A percentile compares a stretch with the other conserved stretches of the same genome.
These are phyloP conservation scores for Trissonchulus latispiculum DNA, from an alignment of 2,888 invertebrate genomes.

Conservation along the genomic window DNA sequence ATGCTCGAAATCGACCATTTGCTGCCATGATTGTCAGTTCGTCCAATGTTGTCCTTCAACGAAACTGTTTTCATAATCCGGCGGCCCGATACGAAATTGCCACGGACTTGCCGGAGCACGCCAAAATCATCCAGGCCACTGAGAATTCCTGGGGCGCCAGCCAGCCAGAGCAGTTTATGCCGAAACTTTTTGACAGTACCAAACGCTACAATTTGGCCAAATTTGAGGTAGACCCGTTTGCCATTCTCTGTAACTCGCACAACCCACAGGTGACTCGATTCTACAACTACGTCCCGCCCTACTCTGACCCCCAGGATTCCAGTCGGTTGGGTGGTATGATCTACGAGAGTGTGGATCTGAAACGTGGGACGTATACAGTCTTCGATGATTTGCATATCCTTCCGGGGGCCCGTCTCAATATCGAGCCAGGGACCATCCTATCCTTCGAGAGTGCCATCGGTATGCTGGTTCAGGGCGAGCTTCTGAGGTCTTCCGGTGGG, in stretches of 20 bases:
- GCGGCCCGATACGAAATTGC: constrained; percentile 86
- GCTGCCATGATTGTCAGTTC: constrained; percentile 75
- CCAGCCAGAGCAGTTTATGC: constrained; percentile 36
- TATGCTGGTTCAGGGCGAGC: constrained; percentile 85
- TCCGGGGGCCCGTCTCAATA: constrained; percentile 76
- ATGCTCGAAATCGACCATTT: constrained; percentile 79
- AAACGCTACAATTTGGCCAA: constrained; percentile 21
- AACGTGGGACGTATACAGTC: constrained; percentile 70
- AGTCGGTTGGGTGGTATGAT: constrained; percentile 73
- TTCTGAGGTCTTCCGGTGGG: constrained; percentile 45
- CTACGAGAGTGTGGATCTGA: constrained; percentile 60
- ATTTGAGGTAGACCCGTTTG: constrained; percentile 77
- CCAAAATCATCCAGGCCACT: constrained; percentile 80
- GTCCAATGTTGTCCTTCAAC: constrained; percentile 74
- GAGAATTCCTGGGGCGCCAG: constrained; percentile 75
- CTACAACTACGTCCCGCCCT: constrained; percentile 35
- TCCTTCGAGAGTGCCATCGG: constrained; percentile 80
- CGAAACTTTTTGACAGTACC: constrained; percentile 49
- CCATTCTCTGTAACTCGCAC: constrained; percentile 77
- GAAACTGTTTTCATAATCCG: constrained; percentile 80
- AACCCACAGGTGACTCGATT: constrained; percentile 60
- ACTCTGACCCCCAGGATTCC: constrained; percentile 38
- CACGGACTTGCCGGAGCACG: constrained; percentile 85
- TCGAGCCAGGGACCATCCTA: constrained; percentile 76
- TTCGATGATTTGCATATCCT: constrained; percentile 84